Evolutionary conservation across 1,140 invertebrate genomes (phyloP).

Genomic region (Pogonus chalceus): DNA sequence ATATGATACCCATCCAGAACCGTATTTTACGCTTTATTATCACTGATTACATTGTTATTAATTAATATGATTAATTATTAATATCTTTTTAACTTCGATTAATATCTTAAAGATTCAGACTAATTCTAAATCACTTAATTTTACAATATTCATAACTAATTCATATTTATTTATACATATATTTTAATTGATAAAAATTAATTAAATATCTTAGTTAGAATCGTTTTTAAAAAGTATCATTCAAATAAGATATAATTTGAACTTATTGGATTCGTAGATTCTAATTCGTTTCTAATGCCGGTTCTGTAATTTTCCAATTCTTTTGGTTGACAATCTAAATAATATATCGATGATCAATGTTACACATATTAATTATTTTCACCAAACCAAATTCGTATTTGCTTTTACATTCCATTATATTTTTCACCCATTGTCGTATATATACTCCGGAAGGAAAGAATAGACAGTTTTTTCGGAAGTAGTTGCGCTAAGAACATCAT

Average conservation of each 20-base stretch:
- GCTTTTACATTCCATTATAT: constrained; percentile 2
- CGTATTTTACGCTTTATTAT: not conserved
- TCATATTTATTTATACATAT: not conserved
- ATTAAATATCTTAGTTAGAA: not conserved
- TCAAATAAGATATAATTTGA: no score
- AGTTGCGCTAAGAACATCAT: no score
- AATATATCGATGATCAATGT: not conserved
- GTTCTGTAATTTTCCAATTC: not conserved
- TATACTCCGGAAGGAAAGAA: not conserved
- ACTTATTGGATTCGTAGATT: no score
- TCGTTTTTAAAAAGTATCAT: not conserved
- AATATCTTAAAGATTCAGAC: not conserved
- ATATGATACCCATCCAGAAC: not conserved
- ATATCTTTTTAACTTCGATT: no score
- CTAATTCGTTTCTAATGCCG: not conserved
- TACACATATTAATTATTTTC: constrained; percentile 1
- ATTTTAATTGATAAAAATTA: not conserved
- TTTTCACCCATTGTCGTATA: not conserved
- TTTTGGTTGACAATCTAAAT: not conserved
- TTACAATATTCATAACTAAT: not conserved
- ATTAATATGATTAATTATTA: no score
- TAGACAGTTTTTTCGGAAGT: not conserved
- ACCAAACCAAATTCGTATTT: constrained; percentile 2
- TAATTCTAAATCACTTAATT: not conserved
- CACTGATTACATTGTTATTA: no score